Conservation (phyloP, 2,113 vertebrate genomes). For the Orycteropus afer region DNA sequence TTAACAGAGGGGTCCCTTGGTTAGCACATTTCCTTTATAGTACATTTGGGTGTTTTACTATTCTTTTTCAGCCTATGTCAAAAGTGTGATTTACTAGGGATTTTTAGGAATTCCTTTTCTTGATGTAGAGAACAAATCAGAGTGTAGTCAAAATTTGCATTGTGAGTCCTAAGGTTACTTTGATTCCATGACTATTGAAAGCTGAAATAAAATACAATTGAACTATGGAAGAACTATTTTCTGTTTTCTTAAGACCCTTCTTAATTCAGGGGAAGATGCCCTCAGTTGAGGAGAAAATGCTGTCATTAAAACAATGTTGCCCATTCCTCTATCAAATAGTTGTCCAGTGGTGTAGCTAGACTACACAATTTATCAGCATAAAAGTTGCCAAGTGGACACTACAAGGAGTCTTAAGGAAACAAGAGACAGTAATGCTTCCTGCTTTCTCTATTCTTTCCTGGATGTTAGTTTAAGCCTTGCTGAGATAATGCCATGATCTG, state of each 20-base stretch:
- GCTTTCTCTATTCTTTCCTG: constrained; percentile 79
- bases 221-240: background rate
- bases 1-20: background rate
- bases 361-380: constrained; percentile 55
- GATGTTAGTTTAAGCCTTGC: constrained; percentile 74
- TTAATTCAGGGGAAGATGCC: constrained; percentile 37
- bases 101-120: background rate
- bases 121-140: background rate
- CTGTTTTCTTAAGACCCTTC: constrained; percentile 29
- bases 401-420: background rate
- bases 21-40: background rate
- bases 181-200: constrained; percentile 3
- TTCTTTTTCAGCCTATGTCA: background rate
- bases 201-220: constrained; percentile 24
- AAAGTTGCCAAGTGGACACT: constrained; percentile 52
- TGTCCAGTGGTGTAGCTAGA: constrained; percentile 26
- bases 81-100: background rate
- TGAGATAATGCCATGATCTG: constrained; percentile 71
- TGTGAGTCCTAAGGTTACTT: background rate
- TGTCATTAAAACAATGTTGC: background rate
- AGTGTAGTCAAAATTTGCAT: background rate
- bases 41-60: background rate
- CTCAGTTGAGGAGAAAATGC: constrained; percentile 34
- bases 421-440: constrained; percentile 53
- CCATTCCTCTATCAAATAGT: constrained; percentile 58